Percentiles rank a stretch among this genome's conserved stretches.
These are phyloP conservation scores for Caenorhabditis tropicalis DNA, from an alignment of 1,140 invertebrate genomes.

Conservation along the genomic window DNA sequence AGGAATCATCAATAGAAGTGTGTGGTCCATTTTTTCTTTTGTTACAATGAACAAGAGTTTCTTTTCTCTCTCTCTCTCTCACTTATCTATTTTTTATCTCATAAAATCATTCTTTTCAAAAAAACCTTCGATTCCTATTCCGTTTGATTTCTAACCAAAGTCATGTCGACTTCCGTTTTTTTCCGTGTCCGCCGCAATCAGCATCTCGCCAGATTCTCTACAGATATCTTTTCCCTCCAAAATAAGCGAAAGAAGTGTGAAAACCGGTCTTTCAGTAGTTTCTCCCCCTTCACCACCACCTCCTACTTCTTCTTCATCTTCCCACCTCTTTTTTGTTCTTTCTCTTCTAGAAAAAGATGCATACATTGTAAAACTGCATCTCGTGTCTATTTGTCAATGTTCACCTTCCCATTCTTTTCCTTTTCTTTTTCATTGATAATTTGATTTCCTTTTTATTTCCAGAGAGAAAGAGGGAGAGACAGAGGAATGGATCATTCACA, in stretches of 20 bases:
- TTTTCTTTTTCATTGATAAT: neutral
- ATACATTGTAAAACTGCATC: slow-evolving; percentile 18
- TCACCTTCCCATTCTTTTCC: neutral
- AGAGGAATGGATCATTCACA: slow-evolving; percentile 38
- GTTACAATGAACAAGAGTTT: too few species aligned
- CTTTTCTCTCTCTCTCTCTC: neutral
- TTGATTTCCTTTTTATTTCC: neutral
- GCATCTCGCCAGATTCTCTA: neutral
- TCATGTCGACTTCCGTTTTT: slow-evolving; percentile 13
- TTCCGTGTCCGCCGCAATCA: too few species aligned
- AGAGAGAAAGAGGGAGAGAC: too few species aligned
- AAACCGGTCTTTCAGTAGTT: slow-evolving; percentile 15
- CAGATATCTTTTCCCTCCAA: neutral
- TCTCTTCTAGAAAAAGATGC: neutral
- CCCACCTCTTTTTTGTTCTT: neutral
- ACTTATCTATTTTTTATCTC: neutral
- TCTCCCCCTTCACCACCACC: neutral
- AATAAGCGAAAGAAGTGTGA: neutral
- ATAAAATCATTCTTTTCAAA: too few species aligned
- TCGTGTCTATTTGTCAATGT: neutral
- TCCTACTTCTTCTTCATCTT: neutral
- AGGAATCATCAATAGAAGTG: neutral
- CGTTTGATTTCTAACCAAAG: neutral
- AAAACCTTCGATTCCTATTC: neutral
- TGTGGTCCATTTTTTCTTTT: too few species aligned